Evolutionary conservation across 2,888 invertebrate species (phyloP).

Genomic region (Noctuana brunneofusca): DNA sequence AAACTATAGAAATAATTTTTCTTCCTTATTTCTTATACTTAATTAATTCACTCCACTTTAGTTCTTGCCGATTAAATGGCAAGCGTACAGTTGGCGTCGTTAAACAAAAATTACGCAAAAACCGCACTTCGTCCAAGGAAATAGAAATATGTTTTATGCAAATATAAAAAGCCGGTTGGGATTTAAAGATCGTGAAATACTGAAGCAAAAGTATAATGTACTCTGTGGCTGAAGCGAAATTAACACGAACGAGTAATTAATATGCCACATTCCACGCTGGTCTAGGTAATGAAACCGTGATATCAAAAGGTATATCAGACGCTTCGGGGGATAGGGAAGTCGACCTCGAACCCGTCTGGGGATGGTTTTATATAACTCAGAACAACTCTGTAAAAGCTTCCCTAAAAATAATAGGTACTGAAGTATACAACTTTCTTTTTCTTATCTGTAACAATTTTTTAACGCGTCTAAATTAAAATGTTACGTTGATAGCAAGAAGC

Average conservation of each 20-base stretch:
- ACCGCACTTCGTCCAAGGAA: not conserved
- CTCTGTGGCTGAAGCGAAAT: no score
- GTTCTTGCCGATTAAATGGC: no score
- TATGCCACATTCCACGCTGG: not conserved
- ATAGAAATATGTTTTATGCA: not conserved
- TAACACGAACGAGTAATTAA: not conserved
- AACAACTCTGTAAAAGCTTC: no score
- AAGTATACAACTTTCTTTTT: no score
- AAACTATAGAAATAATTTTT: no score
- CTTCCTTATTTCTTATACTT: no score
- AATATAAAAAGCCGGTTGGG: not conserved
- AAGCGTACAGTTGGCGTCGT: no score
- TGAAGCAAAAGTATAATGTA: not conserved
- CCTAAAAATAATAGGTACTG: no score
- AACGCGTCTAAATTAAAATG: not conserved
- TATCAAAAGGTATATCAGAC: conserved; percentile 23
- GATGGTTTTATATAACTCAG: conserved; percentile 42
- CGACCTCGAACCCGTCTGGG: conserved; percentile 51
- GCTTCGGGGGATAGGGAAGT: conserved; percentile 23
- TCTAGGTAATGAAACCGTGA: conserved; percentile 10
- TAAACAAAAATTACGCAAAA: no score
- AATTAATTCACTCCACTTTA: no score
- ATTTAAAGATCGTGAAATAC: not conserved
- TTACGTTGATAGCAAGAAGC: not conserved
- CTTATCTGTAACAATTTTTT: not conserved